Percentiles rank a stretch among this genome's conserved stretches.
Conservation (phyloP, 2,888 invertebrate genomes). For the Antheraea yamamai region DNA sequence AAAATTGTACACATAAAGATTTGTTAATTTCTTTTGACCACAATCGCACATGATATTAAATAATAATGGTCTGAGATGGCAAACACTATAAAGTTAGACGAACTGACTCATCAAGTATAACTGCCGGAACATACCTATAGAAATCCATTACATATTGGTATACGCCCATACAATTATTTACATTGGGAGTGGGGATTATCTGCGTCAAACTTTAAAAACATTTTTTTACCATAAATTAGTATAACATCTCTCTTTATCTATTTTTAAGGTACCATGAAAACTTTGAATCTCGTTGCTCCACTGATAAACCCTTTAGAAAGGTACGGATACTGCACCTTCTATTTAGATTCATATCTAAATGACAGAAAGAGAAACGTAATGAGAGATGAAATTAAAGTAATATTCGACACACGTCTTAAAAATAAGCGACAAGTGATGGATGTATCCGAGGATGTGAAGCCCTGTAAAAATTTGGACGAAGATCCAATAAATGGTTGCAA, state of each 20-base stretch:
- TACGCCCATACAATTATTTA: too few relatives aligned
- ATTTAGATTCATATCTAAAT: conserved; percentile 54
- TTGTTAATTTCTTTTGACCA: too few relatives aligned
- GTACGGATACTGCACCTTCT: conserved; percentile 57
- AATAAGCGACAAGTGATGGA: conserved; percentile 30
- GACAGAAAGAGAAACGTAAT: conserved; percentile 40
- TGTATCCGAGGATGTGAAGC: conserved; percentile 33
- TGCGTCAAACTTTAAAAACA: too few relatives aligned
- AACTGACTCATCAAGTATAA: too few relatives aligned
- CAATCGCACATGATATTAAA: too few relatives aligned
- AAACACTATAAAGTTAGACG: too few relatives aligned
- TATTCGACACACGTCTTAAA: conserved; percentile 57
- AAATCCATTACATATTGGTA: too few relatives aligned
- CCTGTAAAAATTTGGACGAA: conserved; percentile 54
- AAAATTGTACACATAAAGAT: too few relatives aligned
- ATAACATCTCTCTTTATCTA: background rate
- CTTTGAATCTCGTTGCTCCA: conserved; percentile 57
- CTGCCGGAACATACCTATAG: too few relatives aligned
- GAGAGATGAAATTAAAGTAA: conserved; percentile 54
- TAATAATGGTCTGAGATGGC: too few relatives aligned
- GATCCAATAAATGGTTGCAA: conserved; percentile 63
- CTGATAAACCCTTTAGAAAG: conserved; percentile 55
- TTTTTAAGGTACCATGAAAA: conserved; percentile 50
- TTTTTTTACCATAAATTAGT: too few relatives aligned
- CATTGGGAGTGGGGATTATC: too few relatives aligned